Evolutionary conservation across 2,797 vertebrate species (phyloP).

Genomic region (Salarias fasciatus): DNA sequence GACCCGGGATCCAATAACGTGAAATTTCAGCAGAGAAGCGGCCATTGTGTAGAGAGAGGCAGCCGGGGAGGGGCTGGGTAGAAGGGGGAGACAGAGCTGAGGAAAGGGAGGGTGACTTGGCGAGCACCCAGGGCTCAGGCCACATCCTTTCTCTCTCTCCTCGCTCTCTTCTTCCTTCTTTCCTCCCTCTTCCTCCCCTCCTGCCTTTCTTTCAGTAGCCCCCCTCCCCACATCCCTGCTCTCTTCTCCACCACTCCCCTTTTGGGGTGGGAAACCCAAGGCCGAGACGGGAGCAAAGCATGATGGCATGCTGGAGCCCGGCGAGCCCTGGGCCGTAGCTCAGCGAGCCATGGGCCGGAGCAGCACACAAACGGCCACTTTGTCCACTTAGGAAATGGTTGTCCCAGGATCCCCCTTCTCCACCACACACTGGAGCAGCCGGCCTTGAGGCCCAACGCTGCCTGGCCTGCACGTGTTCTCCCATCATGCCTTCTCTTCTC

Average conservation of each 20-base stretch:
- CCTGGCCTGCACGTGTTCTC: constrained; percentile 64
- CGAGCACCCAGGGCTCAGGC: constrained; percentile 82
- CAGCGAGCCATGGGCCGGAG: constrained; percentile 72
- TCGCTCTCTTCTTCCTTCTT: constrained; percentile 57
- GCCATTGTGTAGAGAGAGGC: constrained; percentile 83
- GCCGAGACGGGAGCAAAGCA: constrained; percentile 76
- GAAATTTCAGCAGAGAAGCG: constrained; percentile 88
- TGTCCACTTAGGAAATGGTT: constrained; percentile 84
- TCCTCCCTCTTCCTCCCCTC: constrained; percentile 52
- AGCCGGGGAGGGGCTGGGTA: constrained; percentile 74
- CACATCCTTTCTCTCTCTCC: constrained; percentile 81
- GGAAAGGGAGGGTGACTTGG: constrained; percentile 82
- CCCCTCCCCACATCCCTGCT: constrained; percentile 19
- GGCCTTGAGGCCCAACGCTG: constrained; percentile 62
- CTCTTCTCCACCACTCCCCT: constrained; percentile 56
- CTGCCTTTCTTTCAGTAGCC: constrained; percentile 55
- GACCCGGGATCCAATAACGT: constrained; percentile 87
- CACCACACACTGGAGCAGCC: constrained; percentile 75
- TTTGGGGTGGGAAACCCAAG: constrained; percentile 75
- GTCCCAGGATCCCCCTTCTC: constrained; percentile 83
- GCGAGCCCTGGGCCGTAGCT: constrained; percentile 74
- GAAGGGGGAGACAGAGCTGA: constrained; percentile 67
- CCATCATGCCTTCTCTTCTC: constrained; percentile 24
- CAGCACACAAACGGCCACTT: constrained; percentile 81
- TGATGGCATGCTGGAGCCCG: constrained; percentile 78